Conservation (phyloP, 2,888 invertebrate species). For the Lampropteryx suffumata region DNA sequence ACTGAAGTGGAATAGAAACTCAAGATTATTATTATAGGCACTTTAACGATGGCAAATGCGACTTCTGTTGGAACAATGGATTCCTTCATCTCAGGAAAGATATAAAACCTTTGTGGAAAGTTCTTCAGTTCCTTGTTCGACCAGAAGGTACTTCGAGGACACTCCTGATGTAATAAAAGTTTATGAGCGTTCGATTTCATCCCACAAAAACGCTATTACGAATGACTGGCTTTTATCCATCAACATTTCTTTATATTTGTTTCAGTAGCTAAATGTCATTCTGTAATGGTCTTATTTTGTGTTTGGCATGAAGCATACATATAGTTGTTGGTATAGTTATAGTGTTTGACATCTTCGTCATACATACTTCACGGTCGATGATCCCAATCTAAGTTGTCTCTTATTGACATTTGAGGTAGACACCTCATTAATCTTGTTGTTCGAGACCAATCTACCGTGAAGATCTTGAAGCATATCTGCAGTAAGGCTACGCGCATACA, state of each 20-base stretch:
- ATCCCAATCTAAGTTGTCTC: slow-evolving; percentile 1
- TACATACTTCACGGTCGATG: no score
- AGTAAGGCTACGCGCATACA: not conserved
- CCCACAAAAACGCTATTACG: slow-evolving; percentile 22
- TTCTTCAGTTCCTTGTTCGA: slow-evolving; percentile 34
- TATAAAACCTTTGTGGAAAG: slow-evolving; percentile 47
- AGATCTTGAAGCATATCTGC: slow-evolving; percentile 7
- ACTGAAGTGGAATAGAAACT: slow-evolving; percentile 12
- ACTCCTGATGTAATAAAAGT: slow-evolving; percentile 26
- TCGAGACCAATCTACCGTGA: slow-evolving; percentile 17
- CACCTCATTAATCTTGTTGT: slow-evolving; percentile 24
- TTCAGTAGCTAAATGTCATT: not conserved
- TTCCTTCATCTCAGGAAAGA: slow-evolving; percentile 35
- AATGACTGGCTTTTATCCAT: slow-evolving; percentile 16
- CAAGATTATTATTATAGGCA: slow-evolving; percentile 29
- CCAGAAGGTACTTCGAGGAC: slow-evolving; percentile 23
- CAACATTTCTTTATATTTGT: slow-evolving; percentile 13
- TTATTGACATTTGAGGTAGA: slow-evolving; percentile 11
- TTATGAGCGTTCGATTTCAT: slow-evolving; percentile 26
- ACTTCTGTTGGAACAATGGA: slow-evolving; percentile 35
- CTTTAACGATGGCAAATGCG: slow-evolving; percentile 35
- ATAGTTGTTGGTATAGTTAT: not conserved
- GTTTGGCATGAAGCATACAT: no score
- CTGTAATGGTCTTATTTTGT: no score
- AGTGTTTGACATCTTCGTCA: not conserved